These are phyloP conservation scores for Lobophora halterata DNA, from an alignment of 2,888 invertebrate genomes.

Conservation along the genomic window DNA sequence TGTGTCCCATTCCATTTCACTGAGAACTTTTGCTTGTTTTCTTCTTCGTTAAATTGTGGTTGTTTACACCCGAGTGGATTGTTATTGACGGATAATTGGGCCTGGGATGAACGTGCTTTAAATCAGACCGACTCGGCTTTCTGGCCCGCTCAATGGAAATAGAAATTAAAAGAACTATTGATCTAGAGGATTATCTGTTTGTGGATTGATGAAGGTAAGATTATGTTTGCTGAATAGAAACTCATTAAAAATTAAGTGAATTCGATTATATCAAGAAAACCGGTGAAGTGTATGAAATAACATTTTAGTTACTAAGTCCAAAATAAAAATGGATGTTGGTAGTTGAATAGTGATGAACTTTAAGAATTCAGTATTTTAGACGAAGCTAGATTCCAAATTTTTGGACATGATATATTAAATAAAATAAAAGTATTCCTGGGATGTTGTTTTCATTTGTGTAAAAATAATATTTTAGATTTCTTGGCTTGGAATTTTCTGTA, in stretches of 20 bases:
- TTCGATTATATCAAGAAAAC: constrained; percentile 4
- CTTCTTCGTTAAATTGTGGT: constrained; percentile 47
- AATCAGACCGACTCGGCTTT: constrained; percentile 14
- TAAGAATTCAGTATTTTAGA: too few species aligned
- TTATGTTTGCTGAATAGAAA: constrained; percentile 13
- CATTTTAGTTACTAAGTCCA: too few species aligned
- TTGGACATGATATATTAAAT: too few species aligned
- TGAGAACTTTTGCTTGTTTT: constrained; percentile 40
- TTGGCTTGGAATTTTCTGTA: not conserved
- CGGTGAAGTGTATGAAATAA: constrained; percentile 4
- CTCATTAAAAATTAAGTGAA: too few species aligned
- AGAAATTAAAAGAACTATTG: constrained; percentile 10
- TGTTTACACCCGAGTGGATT: constrained; percentile 57
- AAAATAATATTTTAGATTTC: too few species aligned
- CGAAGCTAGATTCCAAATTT: too few species aligned
- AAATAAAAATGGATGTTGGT: too few species aligned
- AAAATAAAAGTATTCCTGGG: too few species aligned
- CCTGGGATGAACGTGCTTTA: constrained; percentile 27
- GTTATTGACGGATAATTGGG: constrained; percentile 56
- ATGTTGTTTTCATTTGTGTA: too few species aligned
- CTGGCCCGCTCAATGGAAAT: constrained; percentile 4
- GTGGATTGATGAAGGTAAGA: constrained; percentile 9
- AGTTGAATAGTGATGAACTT: too few species aligned
- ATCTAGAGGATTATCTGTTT: constrained; percentile 7
- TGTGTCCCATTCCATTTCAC: constrained; percentile 30